Conservation (phyloP, 2,113 vertebrate genomes). For the Paracanthobrama guichenoti region DNA sequence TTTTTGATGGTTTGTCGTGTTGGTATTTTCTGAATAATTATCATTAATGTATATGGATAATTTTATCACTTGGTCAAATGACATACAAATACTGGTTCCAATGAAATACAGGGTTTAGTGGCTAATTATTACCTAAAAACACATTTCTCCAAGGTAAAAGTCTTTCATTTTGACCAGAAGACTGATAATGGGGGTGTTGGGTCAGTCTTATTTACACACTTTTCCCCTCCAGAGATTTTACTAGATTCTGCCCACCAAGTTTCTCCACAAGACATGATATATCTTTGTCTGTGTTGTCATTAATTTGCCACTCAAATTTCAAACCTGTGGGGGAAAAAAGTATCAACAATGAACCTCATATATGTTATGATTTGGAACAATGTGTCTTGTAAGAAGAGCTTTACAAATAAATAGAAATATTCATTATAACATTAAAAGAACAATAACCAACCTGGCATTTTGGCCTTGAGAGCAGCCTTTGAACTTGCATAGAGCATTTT, state of each 20-base stretch:
- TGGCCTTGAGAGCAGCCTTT: constrained; percentile 71
- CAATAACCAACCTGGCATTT: constrained; percentile 67
- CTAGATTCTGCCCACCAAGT: constrained; percentile 63
- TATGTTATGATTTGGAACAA: neutral
- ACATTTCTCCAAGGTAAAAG: neutral
- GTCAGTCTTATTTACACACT: constrained; percentile 59
- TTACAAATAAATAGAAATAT: neutral
- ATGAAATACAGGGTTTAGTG: neutral
- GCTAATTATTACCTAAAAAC: neutral
- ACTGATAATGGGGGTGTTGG: neutral
- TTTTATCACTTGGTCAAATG: neutral
- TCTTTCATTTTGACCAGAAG: neutral
- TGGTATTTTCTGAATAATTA: neutral
- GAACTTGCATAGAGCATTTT: constrained; percentile 82
- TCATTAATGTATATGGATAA: neutral
- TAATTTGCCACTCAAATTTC: constrained; percentile 79
- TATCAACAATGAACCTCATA: neutral
- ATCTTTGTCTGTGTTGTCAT: constrained; percentile 68
- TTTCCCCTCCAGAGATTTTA: constrained; percentile 74
- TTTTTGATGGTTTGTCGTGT: neutral
- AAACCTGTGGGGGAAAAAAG: constrained; percentile 66
- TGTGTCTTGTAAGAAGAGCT: neutral
- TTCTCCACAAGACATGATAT: constrained; percentile 66
- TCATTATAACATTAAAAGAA: neutral
- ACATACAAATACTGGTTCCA: neutral